These are phyloP conservation scores for Athene noctua DNA, from an alignment of 2,113 vertebrate species.

Conservation along the genomic window DNA sequence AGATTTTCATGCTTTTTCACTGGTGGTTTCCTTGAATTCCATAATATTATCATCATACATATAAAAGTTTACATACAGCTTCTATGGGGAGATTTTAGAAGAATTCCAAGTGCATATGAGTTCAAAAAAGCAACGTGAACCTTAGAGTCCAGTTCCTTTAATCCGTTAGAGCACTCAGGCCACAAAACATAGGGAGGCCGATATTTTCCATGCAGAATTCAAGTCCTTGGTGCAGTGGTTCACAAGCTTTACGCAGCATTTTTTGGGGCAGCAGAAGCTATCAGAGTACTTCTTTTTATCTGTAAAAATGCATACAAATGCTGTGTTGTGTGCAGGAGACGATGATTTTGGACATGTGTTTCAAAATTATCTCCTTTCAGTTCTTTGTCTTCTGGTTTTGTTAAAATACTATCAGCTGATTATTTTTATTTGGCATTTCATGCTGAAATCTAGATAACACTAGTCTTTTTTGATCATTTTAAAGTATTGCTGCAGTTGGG, in stretches of 20 bases:
- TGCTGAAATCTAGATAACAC: neutral
- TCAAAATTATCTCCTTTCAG: neutral
- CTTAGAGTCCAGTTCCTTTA: accelerated
- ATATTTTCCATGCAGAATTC: neutral
- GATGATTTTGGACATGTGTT: neutral
- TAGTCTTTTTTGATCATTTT: neutral
- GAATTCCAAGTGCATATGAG: accelerated
- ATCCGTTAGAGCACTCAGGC: neutral
- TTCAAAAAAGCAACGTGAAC: neutral
- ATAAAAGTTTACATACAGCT: neutral
- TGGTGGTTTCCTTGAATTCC: neutral
- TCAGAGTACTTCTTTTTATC: neutral
- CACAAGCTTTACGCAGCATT: neutral
- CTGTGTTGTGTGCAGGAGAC: neutral
- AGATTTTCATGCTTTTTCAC: accelerated
- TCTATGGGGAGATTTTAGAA: neutral
- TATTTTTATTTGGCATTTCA: slow-evolving; percentile 19
- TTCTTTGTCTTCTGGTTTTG: neutral
- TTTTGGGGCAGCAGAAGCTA: neutral
- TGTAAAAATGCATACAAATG: accelerated
- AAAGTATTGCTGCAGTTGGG: neutral
- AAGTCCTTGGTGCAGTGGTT: neutral
- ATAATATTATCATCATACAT: accelerated
- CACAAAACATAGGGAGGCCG: neutral
- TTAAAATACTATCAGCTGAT: neutral